Evolutionary conservation across 2,888 invertebrate species (phyloP), one percentile per base, ranked within the genome.

Genomic region (Norana najaformis): DNA sequence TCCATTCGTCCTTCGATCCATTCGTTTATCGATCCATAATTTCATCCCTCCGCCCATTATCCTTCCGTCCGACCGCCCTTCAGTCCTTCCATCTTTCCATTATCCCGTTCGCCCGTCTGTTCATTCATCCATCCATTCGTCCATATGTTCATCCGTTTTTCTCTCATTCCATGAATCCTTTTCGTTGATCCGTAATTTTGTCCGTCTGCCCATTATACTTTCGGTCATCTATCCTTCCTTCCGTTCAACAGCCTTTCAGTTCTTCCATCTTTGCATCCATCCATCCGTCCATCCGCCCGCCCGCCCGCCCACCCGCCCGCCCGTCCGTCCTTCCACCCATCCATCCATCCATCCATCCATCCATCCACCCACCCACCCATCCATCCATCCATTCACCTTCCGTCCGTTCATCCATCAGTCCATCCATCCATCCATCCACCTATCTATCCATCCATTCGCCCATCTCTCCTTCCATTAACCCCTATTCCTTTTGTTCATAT

Each of bases 11-110:
- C 8, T n/a, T 69, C n/a, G 0, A 0, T 69, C 69, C 8, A 69
- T 69, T n/a, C 69, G 11, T 69, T n/a, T 69, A 69, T 69, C 69
- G 69, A 69, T 69, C 69, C 69, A 69, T 69, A 69, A 69, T 69
- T 69, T 69, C 69, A n/a, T 69, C 69, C 69, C 30, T 69, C 69
- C 11, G n/a, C n/a, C 69, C 30, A 30, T 14, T 38, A 30, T 35
- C 30, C 38, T 88, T 30, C 34, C 88, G 30, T 8, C 13, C 38
- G 34, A 11, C 38, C 8, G 36, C 1, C 36, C 23, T 11, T 30
- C 69, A 69, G n/a, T 69, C n/a, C 13, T n/a, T n/a, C 16, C 69
- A 13, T n/a, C 30, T n/a, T n/a, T 11, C 11, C 13, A 1, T 41
- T 23, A 2, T 23, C 23, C 8, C 47, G 23, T 47, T 8, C 23